phyloP scores from a whole-genome alignment of 2,797 vertebrate genomes.

The Iguana delicatissima region DNA sequence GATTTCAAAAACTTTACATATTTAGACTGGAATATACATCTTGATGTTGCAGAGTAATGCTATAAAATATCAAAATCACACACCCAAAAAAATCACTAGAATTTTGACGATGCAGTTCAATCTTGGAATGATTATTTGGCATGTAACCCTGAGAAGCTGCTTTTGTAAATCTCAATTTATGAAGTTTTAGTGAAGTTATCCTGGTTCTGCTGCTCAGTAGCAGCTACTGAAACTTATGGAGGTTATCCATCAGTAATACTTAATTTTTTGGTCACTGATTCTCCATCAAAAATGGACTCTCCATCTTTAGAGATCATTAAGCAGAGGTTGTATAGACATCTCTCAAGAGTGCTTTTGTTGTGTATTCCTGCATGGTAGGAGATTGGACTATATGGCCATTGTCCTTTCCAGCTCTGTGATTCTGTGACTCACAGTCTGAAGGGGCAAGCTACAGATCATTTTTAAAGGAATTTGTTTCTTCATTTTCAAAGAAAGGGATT shows the following conservation, averaged over 20 bases:
- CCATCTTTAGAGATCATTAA: no score
- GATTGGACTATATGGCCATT: no score
- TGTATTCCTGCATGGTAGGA: no score
- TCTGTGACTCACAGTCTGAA: not conserved
- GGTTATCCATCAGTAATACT: not conserved
- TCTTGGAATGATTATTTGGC: not conserved
- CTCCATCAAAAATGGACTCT: not conserved
- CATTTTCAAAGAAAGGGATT: not conserved
- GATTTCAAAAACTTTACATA: not conserved
- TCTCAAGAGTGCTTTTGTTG: no score
- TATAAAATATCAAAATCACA: conserved; percentile 28
- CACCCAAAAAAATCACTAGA: not conserved
- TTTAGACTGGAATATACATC: conserved; percentile 44
- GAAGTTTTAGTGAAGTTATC: not conserved
- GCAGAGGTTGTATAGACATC: no score
- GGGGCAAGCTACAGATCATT: not conserved
- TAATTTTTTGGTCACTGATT: not conserved
- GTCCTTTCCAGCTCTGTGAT: no score
- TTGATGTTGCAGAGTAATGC: conserved; percentile 30
- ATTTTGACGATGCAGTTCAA: not conserved
- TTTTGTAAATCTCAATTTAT: not conserved
- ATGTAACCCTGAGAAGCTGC: not conserved
- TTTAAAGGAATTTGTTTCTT: not conserved
- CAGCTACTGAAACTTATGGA: no score
- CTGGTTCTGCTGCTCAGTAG: not conserved